These are phyloP conservation scores for Zaprionus inermis DNA, from an alignment of 1,140 invertebrate species.

Conservation along the genomic window DNA sequence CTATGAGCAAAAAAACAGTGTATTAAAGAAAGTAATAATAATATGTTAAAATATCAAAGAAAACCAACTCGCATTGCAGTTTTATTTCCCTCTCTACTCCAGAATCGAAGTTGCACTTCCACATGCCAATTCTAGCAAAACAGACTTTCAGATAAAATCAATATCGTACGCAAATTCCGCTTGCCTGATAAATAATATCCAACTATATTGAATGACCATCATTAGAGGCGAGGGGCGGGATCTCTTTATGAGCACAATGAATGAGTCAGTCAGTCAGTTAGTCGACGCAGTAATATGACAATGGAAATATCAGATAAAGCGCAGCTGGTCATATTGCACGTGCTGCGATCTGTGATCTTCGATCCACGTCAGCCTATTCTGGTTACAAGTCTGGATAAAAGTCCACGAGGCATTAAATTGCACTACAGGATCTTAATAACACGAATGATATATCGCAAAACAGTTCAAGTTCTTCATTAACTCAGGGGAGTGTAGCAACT, in stretches of 20 bases:
- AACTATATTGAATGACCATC: constrained; percentile 31
- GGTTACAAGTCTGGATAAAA: constrained; percentile 20
- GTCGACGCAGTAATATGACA: constrained; percentile 19
- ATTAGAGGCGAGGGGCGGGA: background rate
- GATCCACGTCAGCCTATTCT: background rate
- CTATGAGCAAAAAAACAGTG: constrained; percentile 57
- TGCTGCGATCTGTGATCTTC: background rate
- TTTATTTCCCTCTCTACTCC: constrained; percentile 50
- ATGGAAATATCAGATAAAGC: constrained; percentile 21
- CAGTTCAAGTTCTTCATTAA: background rate
- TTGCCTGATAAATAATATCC: constrained; percentile 34
- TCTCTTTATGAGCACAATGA: constrained; percentile 31
- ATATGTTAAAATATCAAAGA: constrained; percentile 76
- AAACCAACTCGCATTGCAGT: constrained; percentile 34
- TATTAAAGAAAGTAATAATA: constrained; percentile 63
- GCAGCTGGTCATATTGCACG: constrained; percentile 28
- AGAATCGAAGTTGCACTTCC: constrained; percentile 39
- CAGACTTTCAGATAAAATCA: constrained; percentile 65
- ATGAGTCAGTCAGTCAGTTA: constrained; percentile 27
- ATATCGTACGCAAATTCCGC: constrained; percentile 63
- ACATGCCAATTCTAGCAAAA: constrained; percentile 50
- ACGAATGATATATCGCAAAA: background rate
- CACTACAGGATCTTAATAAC: background rate
- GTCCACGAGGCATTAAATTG: constrained; percentile 25
- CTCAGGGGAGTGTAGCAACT: background rate